Evolutionary conservation across 2,797 vertebrate genomes (phyloP).

Genomic region (Neosalanx taihuensis): DNA sequence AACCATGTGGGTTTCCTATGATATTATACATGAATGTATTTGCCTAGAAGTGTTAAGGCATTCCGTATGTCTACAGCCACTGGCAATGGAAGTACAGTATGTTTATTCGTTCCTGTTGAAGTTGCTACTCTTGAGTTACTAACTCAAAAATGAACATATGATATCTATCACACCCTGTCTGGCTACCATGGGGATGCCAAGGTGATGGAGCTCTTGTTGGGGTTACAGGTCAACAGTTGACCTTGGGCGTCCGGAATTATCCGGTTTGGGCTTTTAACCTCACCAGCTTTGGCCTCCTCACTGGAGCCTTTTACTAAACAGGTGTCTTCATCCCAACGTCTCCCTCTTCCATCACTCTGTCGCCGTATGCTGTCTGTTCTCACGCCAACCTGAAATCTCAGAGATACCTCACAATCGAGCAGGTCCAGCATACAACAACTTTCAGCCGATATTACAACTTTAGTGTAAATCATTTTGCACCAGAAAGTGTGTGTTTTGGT

Average conservation of each 20-base stretch:
- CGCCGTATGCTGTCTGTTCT: slow-evolving; percentile 11
- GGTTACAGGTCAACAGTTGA: background rate
- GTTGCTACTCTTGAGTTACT: background rate
- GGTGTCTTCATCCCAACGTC: slow-evolving; percentile 24
- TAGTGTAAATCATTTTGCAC: background rate
- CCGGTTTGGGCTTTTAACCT: background rate
- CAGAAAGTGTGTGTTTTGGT: background rate
- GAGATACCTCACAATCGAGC: background rate
- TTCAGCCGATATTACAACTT: background rate
- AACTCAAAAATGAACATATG: background rate
- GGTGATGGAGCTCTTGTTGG: background rate
- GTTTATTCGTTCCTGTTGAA: background rate
- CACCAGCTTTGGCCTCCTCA: background rate
- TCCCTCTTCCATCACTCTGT: slow-evolving; percentile 35
- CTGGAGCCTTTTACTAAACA: slow-evolving; percentile 22
- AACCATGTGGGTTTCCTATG: no score
- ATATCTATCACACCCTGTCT: background rate
- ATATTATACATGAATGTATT: no score
- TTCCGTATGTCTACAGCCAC: background rate
- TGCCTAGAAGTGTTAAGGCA: background rate
- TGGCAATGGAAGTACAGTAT: background rate
- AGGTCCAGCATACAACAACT: slow-evolving; percentile 38
- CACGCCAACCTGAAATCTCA: background rate
- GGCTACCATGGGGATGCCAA: background rate
- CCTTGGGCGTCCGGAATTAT: slow-evolving; percentile 7